Base-by-base conservation (phyloP, 2,797 vertebrate species). In the Neosalanx taihuensis region DNA sequence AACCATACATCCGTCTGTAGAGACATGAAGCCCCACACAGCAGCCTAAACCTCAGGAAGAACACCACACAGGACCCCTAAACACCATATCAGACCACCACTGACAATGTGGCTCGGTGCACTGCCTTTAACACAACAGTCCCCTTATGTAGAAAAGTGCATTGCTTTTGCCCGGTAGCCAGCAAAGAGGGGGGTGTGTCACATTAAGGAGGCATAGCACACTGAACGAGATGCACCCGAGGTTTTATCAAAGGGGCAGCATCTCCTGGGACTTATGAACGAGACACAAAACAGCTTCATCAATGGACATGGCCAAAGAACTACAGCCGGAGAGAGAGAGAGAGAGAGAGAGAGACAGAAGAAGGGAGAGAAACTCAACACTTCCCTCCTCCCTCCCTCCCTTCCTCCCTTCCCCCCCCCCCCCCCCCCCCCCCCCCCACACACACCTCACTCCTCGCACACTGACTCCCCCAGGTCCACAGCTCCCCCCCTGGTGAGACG, bases 391-490 rank as follows among this genome's bases (percentile, higher is more conserved):
- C 56, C 63, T 37, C 61, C 33, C 13, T 35, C 23, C 12, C 66
- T 23, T 13, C 64, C 64, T 72, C 73, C 77, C 65, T 30, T 71
- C 72, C 70, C 53, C 46, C n/a, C 30, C 20, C 7, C 1, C 23
- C 23, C 64, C 64, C 73, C 73, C 77, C 65, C 31, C 72, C 72
- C 23, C 23, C 64, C 64, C 73, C 73, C 77, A 64, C 31, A 71
- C 72, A 83, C 70, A 84, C 76, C 80, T 90, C 89, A 93, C 88
- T 93, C 93, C 87, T 93, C 93, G 81, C 92, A 93, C 87, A 93
- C 91, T 0, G 93, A 94, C 87, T 93, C 93, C 83, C 91, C 93
- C 75, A 94, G 89, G 87, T 94, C 93, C 78, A 94, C 92, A 53
- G 93, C 93, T 63, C 93, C 92, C 33, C 92, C 93, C 83, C 93